Conservation (phyloP, 1,140 invertebrate species). For the Neodiprion virginianus region DNA sequence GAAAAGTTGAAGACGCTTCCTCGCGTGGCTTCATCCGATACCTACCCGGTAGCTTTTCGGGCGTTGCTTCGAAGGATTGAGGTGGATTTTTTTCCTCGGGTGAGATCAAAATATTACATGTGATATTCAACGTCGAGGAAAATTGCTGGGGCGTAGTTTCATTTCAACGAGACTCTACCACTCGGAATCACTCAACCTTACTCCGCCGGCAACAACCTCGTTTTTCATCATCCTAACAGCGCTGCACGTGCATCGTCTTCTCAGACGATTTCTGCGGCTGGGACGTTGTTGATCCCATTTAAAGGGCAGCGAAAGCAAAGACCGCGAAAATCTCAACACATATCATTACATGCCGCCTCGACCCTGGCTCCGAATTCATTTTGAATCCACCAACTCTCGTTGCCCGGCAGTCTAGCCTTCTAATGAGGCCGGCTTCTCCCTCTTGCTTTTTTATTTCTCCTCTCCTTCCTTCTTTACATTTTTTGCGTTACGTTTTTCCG, state of each 20-base stretch:
- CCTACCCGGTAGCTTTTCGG: too few relatives aligned
- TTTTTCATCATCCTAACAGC: not conserved
- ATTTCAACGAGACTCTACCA: not conserved
- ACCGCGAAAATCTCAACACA: slow-evolving; percentile 8
- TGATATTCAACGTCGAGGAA: too few relatives aligned
- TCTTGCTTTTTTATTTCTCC: slow-evolving; percentile 14
- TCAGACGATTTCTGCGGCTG: not conserved
- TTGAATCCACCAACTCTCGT: slow-evolving; percentile 27
- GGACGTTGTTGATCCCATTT: not conserved
- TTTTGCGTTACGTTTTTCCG: not conserved
- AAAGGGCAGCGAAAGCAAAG: not conserved
- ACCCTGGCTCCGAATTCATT: slow-evolving; percentile 35
- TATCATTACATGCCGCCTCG: not conserved
- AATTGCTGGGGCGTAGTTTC: not conserved
- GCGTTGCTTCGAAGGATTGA: too few relatives aligned
- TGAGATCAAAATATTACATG: too few relatives aligned
- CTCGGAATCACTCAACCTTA: not conserved
- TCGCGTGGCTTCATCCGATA: not conserved
- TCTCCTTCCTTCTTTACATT: slow-evolving; percentile 2
- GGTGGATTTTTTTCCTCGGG: too few relatives aligned
- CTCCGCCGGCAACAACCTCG: not conserved
- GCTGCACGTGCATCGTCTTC: not conserved
- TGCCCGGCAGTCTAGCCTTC: slow-evolving; percentile 33
- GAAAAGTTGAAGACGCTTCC: not conserved
- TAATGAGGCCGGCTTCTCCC: slow-evolving; percentile 49